These are phyloP conservation scores for Apis laboriosa DNA, from an alignment of 1,140 invertebrate genomes.

Conservation along the genomic window DNA sequence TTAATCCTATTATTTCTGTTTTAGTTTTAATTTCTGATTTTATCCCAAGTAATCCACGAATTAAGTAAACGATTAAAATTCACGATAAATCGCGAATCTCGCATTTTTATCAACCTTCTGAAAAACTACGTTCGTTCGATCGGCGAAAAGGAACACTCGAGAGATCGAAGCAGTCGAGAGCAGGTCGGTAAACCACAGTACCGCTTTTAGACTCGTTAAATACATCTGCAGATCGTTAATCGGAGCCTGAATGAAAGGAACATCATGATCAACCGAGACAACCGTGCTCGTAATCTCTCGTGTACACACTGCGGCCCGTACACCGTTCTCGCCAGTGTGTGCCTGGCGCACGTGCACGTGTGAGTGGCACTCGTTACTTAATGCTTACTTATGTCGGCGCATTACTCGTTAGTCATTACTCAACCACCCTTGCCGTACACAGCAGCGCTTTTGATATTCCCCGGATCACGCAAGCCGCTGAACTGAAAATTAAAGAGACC, in stretches of 20 bases:
- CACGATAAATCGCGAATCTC: background rate
- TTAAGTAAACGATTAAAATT: no score
- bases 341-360: constrained; percentile 21
- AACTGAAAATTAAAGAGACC: constrained; percentile 23
- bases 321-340: constrained; percentile 24
- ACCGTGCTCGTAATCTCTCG: constrained; percentile 60
- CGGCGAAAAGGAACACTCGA: background rate
- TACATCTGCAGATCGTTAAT: constrained; percentile 63
- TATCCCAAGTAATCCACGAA: no score
- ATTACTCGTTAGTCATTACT: constrained; percentile 66
- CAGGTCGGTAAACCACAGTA: constrained; percentile 39
- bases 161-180: background rate
- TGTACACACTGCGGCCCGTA: constrained; percentile 15
- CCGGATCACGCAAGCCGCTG: constrained; percentile 19
- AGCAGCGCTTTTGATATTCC: constrained; percentile 39
- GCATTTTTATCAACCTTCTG: background rate
- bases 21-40: no score
- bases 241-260: constrained; percentile 59
- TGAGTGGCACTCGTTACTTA: constrained; percentile 67
- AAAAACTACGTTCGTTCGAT: background rate
- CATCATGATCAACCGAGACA: constrained; percentile 60
- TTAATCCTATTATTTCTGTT: background rate
- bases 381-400: constrained; percentile 66
- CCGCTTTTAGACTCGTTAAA: constrained; percentile 57
- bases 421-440: constrained; percentile 58